Evolutionary conservation across 1,140 invertebrate species (phyloP), one percentile per base, ranked within the genome.

Genomic region (Drosophila bocki): DNA sequence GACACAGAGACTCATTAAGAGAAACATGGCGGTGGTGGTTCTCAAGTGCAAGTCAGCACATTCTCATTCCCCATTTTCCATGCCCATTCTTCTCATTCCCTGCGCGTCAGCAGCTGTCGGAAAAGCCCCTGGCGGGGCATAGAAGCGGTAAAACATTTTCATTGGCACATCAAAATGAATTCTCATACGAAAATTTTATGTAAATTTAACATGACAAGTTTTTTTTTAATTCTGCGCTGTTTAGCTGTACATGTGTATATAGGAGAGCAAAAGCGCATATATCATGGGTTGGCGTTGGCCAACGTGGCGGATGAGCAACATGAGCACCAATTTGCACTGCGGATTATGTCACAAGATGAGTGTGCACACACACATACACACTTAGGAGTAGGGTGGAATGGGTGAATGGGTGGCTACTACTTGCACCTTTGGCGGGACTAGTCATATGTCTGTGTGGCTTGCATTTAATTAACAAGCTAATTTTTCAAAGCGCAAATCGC

Each of bases 401-500:
- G n/a, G 11, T 9, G 26, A 17, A 12, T 68, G 51, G 51, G 51
- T 54, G 51, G 12, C 17, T 54, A 54, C 33, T 54, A 54, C 54
- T 22, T 78, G 65, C 76, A 69, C 75, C 50, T 41, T 29, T 29
- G 57, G 54, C 79, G 32, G n/a, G n/a, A 78, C 77, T 80, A 84
- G 84, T 87, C 84, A 84, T 88, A 80, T 88, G 70, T 19, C 1
- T 29, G 26, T 50, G 74, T 50, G 74, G 84, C 80, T 87, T 88
- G 84, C 80, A 84, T 88, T 87, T 87, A 87, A 87, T 87, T 87
- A 87, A 87, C 84, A 87, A 87, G 84, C 84, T 87, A 87, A 87
- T 87, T 87, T 87, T 87, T 87, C 85, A 87, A 81, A 87, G 77
- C 77, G 69, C 77, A 88, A 87, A 88, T 84, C 84, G 84, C 58